phyloP scores from a whole-genome alignment of 2,113 vertebrate genomes.

The Anhinga rufa region DNA sequence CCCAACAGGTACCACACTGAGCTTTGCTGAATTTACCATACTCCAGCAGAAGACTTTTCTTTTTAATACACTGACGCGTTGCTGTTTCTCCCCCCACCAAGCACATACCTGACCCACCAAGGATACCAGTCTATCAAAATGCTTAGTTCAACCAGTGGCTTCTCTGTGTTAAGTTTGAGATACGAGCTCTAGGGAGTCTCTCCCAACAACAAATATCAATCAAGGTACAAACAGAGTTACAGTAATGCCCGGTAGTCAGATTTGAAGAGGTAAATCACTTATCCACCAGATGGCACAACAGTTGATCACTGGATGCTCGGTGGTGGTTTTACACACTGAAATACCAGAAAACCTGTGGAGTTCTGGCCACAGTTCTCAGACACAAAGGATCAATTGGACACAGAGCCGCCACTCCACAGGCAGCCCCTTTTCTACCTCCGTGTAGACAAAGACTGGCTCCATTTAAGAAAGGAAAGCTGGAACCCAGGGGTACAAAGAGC shows the following conservation, averaged over 20 bases:
- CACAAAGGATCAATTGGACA: fast-evolving
- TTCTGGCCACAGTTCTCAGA: background rate
- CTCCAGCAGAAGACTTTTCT: background rate
- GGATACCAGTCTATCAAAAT: background rate
- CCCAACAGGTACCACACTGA: background rate
- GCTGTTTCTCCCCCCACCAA: too few species aligned
- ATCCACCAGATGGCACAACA: background rate
- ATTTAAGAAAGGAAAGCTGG: background rate
- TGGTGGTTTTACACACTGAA: background rate
- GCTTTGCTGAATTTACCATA: background rate
- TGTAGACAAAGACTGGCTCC: background rate
- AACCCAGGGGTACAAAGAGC: background rate
- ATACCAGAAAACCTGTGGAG: background rate
- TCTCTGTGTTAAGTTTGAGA: background rate
- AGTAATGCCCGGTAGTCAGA: background rate
- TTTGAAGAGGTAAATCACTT: background rate
- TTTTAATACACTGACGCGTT: background rate
- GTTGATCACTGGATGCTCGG: background rate
- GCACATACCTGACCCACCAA: background rate
- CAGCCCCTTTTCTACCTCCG: too few species aligned
- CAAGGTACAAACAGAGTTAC: background rate
- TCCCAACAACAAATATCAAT: background rate
- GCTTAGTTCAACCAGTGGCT: background rate
- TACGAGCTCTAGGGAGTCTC: background rate
- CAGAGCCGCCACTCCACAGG: background rate